Conservation (phyloP, 2,888 invertebrate species). For the Troilus luridus region DNA sequence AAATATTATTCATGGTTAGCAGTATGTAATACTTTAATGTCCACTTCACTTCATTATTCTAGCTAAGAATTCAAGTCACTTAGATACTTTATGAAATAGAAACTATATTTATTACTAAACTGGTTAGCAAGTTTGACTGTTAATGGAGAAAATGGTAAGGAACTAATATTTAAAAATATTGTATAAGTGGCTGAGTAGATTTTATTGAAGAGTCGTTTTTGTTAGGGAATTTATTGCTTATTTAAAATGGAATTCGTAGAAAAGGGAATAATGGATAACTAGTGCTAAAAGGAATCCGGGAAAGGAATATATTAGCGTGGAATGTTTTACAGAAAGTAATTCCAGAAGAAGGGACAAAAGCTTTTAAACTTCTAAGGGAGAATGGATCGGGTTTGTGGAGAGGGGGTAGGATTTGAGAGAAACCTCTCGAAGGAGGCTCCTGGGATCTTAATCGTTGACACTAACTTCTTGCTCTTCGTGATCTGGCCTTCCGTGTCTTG, state of each 20-base stretch:
- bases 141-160: too few species aligned
- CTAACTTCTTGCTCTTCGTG: not conserved
- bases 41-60: too few species aligned
- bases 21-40: too few species aligned
- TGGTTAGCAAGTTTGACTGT: too few species aligned
- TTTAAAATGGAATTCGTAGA: not conserved
- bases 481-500: not conserved
- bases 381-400: not conserved
- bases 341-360: constrained; percentile 32
- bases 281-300: constrained; percentile 20
- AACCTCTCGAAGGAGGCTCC: not conserved
- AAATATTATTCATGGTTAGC: too few species aligned
- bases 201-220: not conserved
- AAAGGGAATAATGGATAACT: constrained; percentile 6
- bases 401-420: constrained; percentile 5
- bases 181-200: not conserved
- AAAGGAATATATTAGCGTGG: constrained; percentile 11
- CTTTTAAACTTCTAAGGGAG: constrained; percentile 18
- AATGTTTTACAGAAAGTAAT: constrained; percentile 20
- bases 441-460: not conserved
- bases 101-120: too few species aligned
- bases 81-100: too few species aligned
- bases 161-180: too few species aligned
- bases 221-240: not conserved
- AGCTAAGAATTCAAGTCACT: too few species aligned